phyloP scores from a whole-genome alignment of 2,113 vertebrate species.

The Turnix velox region DNA sequence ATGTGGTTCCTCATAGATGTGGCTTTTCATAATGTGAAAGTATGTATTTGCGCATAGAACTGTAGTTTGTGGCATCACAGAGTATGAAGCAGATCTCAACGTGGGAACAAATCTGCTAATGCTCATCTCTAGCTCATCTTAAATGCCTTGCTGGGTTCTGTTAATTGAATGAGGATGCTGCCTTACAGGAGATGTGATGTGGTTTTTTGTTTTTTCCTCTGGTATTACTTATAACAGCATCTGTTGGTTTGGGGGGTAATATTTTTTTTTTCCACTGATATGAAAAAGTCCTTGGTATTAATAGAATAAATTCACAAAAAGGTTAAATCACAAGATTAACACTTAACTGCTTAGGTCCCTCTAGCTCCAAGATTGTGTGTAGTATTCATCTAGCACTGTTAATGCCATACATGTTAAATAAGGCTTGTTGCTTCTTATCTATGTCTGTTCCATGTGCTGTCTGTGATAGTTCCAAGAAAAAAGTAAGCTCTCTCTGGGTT shows the following conservation, averaged over 20 bases:
- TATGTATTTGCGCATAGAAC: not conserved
- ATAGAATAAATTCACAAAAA: not conserved
- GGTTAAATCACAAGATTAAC: not conserved
- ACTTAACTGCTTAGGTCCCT: not conserved
- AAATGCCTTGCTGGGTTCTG: not conserved
- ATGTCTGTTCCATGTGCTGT: accelerated
- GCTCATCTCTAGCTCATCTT: not conserved
- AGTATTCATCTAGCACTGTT: not conserved
- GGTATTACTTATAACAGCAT: not conserved
- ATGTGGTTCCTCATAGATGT: constrained; percentile 68
- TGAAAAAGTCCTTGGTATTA: not conserved
- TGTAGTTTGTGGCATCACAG: not conserved
- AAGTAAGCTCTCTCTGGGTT: not conserved
- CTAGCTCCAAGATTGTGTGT: not conserved
- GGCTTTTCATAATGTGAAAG: constrained; percentile 55
- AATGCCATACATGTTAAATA: not conserved
- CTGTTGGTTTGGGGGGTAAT: not conserved
- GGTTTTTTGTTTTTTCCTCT: not conserved
- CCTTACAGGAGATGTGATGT: not conserved
- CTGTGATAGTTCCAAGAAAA: not conserved
- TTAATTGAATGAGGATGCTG: not conserved
- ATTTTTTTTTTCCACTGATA: not conserved
- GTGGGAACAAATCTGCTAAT: not conserved
- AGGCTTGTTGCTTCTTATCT: not conserved
- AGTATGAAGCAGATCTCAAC: not conserved